Evolutionary conservation across 2,888 invertebrate genomes (phyloP), one percentile per base, ranked within the genome.

Genomic region (Alloscopus bannaensis): DNA sequence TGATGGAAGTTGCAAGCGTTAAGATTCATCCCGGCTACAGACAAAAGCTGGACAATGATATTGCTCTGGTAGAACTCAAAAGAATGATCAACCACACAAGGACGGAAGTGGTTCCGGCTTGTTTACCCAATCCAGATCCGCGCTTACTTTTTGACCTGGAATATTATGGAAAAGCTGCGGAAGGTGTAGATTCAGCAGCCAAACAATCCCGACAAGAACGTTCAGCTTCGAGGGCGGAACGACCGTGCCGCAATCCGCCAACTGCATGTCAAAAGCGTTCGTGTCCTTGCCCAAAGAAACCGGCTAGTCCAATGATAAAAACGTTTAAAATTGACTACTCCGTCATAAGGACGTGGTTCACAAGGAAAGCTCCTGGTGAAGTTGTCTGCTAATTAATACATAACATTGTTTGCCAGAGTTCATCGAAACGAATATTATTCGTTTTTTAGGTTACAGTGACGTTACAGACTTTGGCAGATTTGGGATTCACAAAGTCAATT

Each of bases 21-120:
- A 18, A 42, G 20, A 42, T 76, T 13, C 76, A 80, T 64, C 70
- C 75, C 3, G 22, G 65, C 16, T 76, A 76, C 31, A 45, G 62
- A 31, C 24, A 36, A 29, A 70, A 59, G 26, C 31, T 22, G 65
- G 68, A 65, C n/a, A 64, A 80, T 76, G 80, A 80, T 22, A 31
- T 80, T 22, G 75, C 80, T 3, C 52, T 80, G 0, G 60, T 80
- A 8, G 57, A 60, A 29, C 50, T 80, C n/a, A 45, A 50, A n/a
- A 2, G 55, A 18, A 2, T 28, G 18, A 36, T 80, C 1, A 52
- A 75, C 24, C 75, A 70, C 24, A 47, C 52, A n/a, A n/a, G 40
- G 16, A 57, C 64, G 3, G 52, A 59, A 57, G 45, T 71, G 6
- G 65, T 65, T 8, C 78, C 78, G 13, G 55, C 68, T n/a, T 78